Evolutionary conservation across 2,888 invertebrate genomes (phyloP).

Genomic region (Chaitophorus viminalis): DNA sequence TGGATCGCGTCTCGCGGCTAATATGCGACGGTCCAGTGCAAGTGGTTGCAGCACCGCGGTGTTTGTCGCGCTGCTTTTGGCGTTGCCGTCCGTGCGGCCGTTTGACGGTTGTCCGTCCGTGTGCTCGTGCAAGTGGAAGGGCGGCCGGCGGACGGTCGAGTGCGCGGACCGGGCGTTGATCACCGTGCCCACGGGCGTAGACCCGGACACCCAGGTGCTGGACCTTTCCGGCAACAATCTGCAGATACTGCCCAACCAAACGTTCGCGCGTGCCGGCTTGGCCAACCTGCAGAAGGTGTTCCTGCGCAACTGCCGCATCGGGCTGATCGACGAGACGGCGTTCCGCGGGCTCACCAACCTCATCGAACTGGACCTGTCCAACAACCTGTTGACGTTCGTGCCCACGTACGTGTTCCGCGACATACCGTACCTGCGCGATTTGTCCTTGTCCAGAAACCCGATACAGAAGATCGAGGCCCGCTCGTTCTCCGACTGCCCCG

Average conservation of each 20-base stretch:
- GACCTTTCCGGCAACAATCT: constrained; percentile 90
- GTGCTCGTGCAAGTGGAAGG: constrained; percentile 94
- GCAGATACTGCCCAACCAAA: constrained; percentile 83
- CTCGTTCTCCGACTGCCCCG: constrained; percentile 80
- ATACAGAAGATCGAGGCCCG: constrained; percentile 81
- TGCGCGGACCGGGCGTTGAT: constrained; percentile 86
- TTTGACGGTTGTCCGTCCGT: constrained; percentile 80
- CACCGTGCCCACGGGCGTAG: constrained; percentile 85
- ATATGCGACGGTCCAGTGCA: background rate
- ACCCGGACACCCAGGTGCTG: constrained; percentile 89
- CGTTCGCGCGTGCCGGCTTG: constrained; percentile 82
- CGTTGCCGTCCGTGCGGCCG: constrained; percentile 63
- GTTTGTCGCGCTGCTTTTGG: background rate
- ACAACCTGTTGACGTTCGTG: constrained; percentile 82
- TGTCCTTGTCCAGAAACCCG: constrained; percentile 83
- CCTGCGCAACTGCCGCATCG: constrained; percentile 83
- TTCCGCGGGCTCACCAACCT: constrained; percentile 88
- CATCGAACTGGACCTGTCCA: constrained; percentile 87
- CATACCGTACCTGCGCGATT: constrained; percentile 83
- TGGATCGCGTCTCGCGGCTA: background rate
- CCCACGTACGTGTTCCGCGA: constrained; percentile 83
- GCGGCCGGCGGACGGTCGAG: constrained; percentile 92
- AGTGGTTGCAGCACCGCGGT: background rate
- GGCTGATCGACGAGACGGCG: constrained; percentile 85
- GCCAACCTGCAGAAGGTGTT: constrained; percentile 88